phyloP scores from a whole-genome alignment of 2,888 invertebrate species.

The Synergus laeviventris region DNA sequence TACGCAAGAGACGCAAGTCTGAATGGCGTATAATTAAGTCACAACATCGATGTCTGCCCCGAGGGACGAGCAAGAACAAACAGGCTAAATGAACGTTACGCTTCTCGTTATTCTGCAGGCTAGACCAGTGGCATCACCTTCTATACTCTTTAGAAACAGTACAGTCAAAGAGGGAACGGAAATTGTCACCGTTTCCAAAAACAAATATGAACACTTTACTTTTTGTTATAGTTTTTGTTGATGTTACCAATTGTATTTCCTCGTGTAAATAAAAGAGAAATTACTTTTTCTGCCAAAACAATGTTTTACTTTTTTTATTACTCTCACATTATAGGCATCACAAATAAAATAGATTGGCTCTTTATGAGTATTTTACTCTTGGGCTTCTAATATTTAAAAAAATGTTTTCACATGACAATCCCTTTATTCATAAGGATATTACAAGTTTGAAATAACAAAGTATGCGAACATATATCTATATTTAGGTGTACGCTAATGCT shows the following conservation, averaged over 20 bases:
- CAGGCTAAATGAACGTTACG: slow-evolving; percentile 73
- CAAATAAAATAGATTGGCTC: too few species aligned
- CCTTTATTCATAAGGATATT: too few species aligned
- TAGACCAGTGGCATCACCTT: slow-evolving; percentile 45
- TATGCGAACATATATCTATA: too few species aligned
- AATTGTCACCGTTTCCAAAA: slow-evolving; percentile 17
- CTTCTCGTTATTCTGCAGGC: slow-evolving; percentile 63
- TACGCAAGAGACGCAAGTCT: slow-evolving; percentile 70
- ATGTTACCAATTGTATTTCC: not conserved
- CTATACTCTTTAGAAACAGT: slow-evolving; percentile 31
- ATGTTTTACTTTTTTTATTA: not conserved
- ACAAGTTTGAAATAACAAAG: too few species aligned
- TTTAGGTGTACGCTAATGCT: too few species aligned
- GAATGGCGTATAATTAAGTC: slow-evolving; percentile 76
- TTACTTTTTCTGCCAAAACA: not conserved
- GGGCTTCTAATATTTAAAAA: too few species aligned
- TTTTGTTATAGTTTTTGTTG: not conserved
- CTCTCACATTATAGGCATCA: too few species aligned
- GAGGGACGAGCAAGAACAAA: slow-evolving; percentile 72
- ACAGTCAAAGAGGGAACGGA: slow-evolving; percentile 20
- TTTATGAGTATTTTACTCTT: too few species aligned
- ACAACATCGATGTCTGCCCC: slow-evolving; percentile 70
- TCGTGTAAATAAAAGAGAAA: not conserved
- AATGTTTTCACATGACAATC: too few species aligned
- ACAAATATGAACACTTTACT: slow-evolving; percentile 18